Conservation (phyloP, 2,113 vertebrate species). For the Lucifuga dentata region DNA sequence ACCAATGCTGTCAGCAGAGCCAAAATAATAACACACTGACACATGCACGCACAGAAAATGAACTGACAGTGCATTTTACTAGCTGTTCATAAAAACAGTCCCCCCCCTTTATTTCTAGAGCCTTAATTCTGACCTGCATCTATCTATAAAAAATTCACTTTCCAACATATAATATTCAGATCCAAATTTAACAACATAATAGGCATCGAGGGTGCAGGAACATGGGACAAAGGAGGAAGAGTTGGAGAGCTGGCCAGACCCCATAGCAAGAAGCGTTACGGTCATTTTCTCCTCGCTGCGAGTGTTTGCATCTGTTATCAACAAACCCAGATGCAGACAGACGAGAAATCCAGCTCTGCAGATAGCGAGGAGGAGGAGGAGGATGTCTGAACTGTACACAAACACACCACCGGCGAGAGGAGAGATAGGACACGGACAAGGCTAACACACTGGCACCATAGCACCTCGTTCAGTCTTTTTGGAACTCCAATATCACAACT, state of each 20-base stretch:
- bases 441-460: conserved; percentile 11
- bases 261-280: not conserved
- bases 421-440: conserved; percentile 28
- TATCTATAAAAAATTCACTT: too few species aligned
- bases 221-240: too few species aligned
- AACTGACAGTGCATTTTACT: not conserved
- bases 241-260: not conserved
- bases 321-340: conserved; percentile 53
- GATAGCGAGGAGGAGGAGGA: conserved; percentile 25
- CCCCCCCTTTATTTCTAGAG: not conserved
- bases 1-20: not conserved
- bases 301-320: conserved; percentile 59
- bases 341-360: conserved; percentile 62
- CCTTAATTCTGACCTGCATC: not conserved
- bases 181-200: not conserved
- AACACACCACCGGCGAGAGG: not conserved
- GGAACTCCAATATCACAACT: conserved; percentile 24
- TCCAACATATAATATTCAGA: not conserved
- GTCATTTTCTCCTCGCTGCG: conserved; percentile 37
- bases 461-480: conserved; percentile 19
- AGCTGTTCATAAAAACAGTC: not conserved
- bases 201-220: too few species aligned
- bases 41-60: conserved; percentile 7
- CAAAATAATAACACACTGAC: conserved; percentile 23
- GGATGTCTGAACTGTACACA: conserved; percentile 43